A percentile compares a stretch with the other conserved stretches of the same genome.
Conservation (phyloP, 2,888 invertebrate species). For the Imbricaverruca yamaguchii region DNA sequence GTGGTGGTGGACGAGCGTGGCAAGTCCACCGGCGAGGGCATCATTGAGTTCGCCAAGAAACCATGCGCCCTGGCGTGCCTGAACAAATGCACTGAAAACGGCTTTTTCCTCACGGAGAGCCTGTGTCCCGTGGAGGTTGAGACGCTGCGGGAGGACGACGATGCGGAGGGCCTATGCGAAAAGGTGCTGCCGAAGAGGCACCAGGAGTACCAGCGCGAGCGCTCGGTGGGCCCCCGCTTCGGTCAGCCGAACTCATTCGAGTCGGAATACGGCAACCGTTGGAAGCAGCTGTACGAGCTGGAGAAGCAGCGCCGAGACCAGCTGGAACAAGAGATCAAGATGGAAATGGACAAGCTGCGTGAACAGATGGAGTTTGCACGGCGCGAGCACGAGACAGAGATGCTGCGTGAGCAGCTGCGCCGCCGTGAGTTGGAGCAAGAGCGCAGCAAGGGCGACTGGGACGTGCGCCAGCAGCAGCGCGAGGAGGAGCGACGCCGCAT, state of each 20-base stretch:
- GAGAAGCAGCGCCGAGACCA: slow-evolving; percentile 84
- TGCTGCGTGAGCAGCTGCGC: slow-evolving; percentile 55
- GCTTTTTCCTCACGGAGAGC: slow-evolving; percentile 83
- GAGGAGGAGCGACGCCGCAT: slow-evolving; percentile 63
- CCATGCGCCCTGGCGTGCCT: slow-evolving; percentile 81
- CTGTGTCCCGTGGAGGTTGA: slow-evolving; percentile 92
- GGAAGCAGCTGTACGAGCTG: slow-evolving; percentile 91
- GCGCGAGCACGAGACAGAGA: slow-evolving; percentile 94
- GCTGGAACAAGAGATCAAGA: slow-evolving; percentile 77
- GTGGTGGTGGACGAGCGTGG: slow-evolving; percentile 95
- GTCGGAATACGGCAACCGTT: slow-evolving; percentile 89
- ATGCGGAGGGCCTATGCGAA: slow-evolving; percentile 43
- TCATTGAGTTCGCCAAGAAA: slow-evolving; percentile 92
- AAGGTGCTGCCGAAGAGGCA: slow-evolving; percentile 71
- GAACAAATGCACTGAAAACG: slow-evolving; percentile 81
- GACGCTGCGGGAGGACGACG: slow-evolving; percentile 73
- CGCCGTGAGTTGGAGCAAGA: slow-evolving; percentile 80
- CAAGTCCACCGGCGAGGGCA: slow-evolving; percentile 88
- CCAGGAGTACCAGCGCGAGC: slow-evolving; percentile 66
- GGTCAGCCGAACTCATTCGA: slow-evolving; percentile 83
- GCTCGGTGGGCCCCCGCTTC: slow-evolving; percentile 83
- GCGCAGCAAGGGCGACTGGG: slow-evolving; percentile 74
- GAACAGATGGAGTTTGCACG: slow-evolving; percentile 95
- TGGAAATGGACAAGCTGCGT: slow-evolving; percentile 86
- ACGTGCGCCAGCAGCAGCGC: slow-evolving; percentile 69